Percentiles rank a stretch among this genome's conserved stretches.
These are phyloP conservation scores for Porphyrio hochstetteri DNA, from an alignment of 2,113 vertebrate species.

Conservation along the genomic window DNA sequence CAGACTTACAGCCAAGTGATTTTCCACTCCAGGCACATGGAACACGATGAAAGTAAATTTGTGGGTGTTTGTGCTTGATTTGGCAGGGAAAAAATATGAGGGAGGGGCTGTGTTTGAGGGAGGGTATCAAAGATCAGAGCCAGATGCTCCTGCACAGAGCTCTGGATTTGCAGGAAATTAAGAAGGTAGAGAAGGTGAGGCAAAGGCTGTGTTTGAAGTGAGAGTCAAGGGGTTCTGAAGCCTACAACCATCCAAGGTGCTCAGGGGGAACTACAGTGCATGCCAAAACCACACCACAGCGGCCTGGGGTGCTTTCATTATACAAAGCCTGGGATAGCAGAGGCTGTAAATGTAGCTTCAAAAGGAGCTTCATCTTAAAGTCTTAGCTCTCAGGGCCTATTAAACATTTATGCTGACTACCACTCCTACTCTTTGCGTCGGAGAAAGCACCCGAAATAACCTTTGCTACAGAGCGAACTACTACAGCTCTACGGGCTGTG, in stretches of 20 bases:
- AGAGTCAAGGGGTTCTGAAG: slow-evolving; percentile 56
- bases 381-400: slow-evolving; percentile 66
- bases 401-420: slow-evolving; percentile 70
- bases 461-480: slow-evolving; percentile 58
- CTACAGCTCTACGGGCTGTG: slow-evolving; percentile 22
- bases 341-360: slow-evolving; percentile 60
- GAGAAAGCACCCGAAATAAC: slow-evolving; percentile 64
- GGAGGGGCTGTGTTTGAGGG: slow-evolving; percentile 41
- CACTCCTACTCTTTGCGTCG: slow-evolving; percentile 63
- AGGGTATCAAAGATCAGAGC: slow-evolving; percentile 66
- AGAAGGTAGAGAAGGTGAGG: slow-evolving; percentile 61
- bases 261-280: neutral
- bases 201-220: slow-evolving; percentile 63
- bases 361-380: slow-evolving; percentile 64
- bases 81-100: slow-evolving; percentile 59
- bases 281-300: slow-evolving; percentile 67
- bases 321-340: slow-evolving; percentile 59
- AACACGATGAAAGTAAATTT: slow-evolving; percentile 62
- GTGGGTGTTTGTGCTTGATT: slow-evolving; percentile 65
- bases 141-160: slow-evolving; percentile 45
- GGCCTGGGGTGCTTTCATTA: slow-evolving; percentile 61
- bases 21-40: slow-evolving; percentile 60
- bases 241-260: slow-evolving; percentile 46
- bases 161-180: slow-evolving; percentile 63
- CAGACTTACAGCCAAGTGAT: slow-evolving; percentile 50